Percentiles rank a stretch among this genome's conserved stretches.
Conservation (phyloP, 2,888 invertebrate species). For the Hololepta plana region DNA sequence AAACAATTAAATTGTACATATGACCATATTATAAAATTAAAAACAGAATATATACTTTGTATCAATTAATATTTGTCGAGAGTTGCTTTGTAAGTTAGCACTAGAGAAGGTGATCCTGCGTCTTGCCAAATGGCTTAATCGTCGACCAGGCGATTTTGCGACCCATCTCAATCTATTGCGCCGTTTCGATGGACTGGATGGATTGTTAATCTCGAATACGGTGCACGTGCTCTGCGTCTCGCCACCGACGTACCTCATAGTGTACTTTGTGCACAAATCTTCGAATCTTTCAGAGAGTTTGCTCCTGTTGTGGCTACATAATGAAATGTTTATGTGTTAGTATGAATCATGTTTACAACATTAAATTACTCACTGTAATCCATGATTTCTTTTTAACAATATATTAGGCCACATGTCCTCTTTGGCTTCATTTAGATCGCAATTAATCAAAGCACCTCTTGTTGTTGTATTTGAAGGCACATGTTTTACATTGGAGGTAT, state of each 20-base stretch:
- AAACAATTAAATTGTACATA: constrained; percentile 5
- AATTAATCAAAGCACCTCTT: constrained; percentile 16
- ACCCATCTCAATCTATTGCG: constrained; percentile 29
- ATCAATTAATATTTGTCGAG: constrained; percentile 42
- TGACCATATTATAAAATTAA: neutral
- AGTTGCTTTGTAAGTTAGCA: constrained; percentile 36
- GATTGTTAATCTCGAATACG: constrained; percentile 32
- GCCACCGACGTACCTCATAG: constrained; percentile 51
- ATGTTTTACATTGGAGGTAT: too few species aligned
- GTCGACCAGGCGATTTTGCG: constrained; percentile 52
- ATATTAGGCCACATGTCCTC: constrained; percentile 43
- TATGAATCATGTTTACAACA: neutral
- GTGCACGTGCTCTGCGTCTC: constrained; percentile 55
- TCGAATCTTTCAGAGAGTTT: constrained; percentile 53
- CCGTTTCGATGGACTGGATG: constrained; percentile 41
- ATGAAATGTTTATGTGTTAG: neutral
- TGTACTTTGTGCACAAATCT: constrained; percentile 41
- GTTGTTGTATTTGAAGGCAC: neutral
- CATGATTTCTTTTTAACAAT: constrained; percentile 43
- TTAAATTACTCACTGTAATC: constrained; percentile 44
- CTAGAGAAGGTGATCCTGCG: constrained; percentile 60
- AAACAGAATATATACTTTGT: constrained; percentile 31
- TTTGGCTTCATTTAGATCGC: constrained; percentile 11
- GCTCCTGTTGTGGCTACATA: constrained; percentile 47
- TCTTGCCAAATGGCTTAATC: constrained; percentile 59